Evolutionary conservation across 2,113 vertebrate species (phyloP), one percentile per base, ranked within the genome.

Genomic region (Bos javanicus): DNA sequence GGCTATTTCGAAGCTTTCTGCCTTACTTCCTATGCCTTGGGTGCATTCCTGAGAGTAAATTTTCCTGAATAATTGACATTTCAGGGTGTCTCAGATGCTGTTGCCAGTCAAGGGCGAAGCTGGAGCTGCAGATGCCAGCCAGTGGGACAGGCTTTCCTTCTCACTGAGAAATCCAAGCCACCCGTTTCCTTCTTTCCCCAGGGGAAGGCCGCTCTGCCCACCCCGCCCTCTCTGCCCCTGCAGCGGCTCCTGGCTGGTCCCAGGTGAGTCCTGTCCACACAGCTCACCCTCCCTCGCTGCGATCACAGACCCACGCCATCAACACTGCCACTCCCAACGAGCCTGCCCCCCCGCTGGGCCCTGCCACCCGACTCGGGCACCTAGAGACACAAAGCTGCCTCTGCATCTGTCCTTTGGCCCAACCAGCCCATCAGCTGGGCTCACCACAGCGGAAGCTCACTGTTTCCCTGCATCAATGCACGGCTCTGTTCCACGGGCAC

Each of bases 401-500:
- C 97, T 91, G 48, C 43, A 39, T 74, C 88, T 91, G 88, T 83
- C 59, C 87, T 95, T 96, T 59, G 96, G 96, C 95, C 92, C 96
- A n/a, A 59, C 96, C 94, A 52, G 92, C 96, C 98, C 97, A 80
- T 97, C 98, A 85, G 97, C 97, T 88, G 96, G 86, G 94, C 91
- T 98, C 71, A 71, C 81, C 87, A 93, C 90, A 98, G 94, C 97
- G 92, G 97, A 98, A 98, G 83, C 91, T 94, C 93, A 50, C 57
- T 97, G 98, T 94, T 96, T 88, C 60, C 88, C 8, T 28, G 95
- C 89, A 92, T 98, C 98, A 98, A 98, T 98, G 98, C 64, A 89
- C 95, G 86, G 87, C 98, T 99, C 98, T 98, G 98, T 99, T 98
- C 96, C 87, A 50, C 62, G 8, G 85, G 92, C 98, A 97, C 98